Conservation (phyloP, 1,140 invertebrate genomes). For the Pachyrhynchus sulphureomaculatus region DNA sequence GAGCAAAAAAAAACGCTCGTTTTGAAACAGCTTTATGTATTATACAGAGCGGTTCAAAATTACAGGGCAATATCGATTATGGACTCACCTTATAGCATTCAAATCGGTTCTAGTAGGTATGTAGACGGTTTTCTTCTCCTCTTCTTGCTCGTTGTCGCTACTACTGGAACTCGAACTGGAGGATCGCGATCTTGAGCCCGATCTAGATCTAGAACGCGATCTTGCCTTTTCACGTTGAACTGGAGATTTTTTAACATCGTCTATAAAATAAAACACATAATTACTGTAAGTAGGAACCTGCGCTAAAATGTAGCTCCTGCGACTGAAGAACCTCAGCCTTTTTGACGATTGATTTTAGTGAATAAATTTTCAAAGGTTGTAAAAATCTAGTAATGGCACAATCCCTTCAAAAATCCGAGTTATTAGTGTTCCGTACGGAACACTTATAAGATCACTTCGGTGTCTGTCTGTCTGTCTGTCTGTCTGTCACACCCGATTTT, state of each 20-base stretch:
- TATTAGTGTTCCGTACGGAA: too few species aligned
- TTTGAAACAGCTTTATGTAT: neutral
- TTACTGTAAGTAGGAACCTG: too few species aligned
- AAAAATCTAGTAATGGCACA: too few species aligned
- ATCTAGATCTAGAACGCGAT: constrained; percentile 27
- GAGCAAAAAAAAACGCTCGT: neutral
- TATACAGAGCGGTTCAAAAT: neutral
- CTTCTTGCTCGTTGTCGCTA: constrained; percentile 51
- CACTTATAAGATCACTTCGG: too few species aligned
- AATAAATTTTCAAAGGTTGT: too few species aligned
- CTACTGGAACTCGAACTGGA: constrained; percentile 57
- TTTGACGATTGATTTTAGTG: neutral
- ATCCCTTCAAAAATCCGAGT: too few species aligned
- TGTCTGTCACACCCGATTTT: too few species aligned
- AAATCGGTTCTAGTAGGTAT: constrained; percentile 75
- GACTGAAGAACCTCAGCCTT: neutral
- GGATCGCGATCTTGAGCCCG: constrained; percentile 42
- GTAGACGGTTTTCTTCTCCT: constrained; percentile 43
- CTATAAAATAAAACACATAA: neutral
- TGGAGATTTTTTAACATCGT: constrained; percentile 14
- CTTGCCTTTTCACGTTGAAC: constrained; percentile 5
- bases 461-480: too few species aligned
- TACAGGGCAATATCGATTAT: neutral
- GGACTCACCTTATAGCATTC: constrained; percentile 65
- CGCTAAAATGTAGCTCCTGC: neutral